Base-by-base conservation (phyloP, 2,113 vertebrate genomes). In the Fregetta grallaria region DNA sequence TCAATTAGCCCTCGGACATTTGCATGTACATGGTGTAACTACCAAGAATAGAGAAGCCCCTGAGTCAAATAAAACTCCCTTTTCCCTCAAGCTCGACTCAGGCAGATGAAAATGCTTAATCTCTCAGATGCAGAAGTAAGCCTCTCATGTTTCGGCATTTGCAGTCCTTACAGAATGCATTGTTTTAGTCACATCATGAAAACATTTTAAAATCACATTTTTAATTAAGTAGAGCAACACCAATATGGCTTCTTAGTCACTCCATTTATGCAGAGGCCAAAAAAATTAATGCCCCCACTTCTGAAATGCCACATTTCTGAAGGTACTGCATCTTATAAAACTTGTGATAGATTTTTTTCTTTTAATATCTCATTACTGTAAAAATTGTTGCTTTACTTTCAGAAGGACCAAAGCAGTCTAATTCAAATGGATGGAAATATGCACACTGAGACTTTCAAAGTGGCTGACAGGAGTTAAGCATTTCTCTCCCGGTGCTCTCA, bases 1-100 rank as follows among this genome's bases (percentile, higher is more conserved):
- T 76, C 68, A 66, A 13, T n/a, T 67, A 80, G 55, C 1, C 0
- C 29, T 19, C 13, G 13, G 77, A 73, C 42, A 68, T 36, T 80
- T 0, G 0, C 9, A 49, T 0, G 1, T n/a, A 59, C 0, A 1
- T n/a, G 22, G 16, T 36, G 10, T 62, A 73, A 63, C 15, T 45
- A 36, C 40, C 82, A 71, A 21, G 15, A 91, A 67, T 7, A 23
- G 21, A 50, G 11, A 84, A 78, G 20, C 5, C 26, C 8, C 7
- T 5, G 13, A 14, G 27, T 44, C 30, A 65, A 90, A 81, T 12
- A 29, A 25, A 86, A 55, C 14, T 52, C 27, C 44, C 38, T 40
- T 23, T 55, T 74, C 21, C 12, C 52, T 66, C 38, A 63, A n/a
- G 29, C 15, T 58, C 26, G 13, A 30, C 36, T 79, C 50, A 83